Percentiles rank a stretch among this genome's conserved stretches.
phyloP scores from a whole-genome alignment of 1,140 invertebrate species.

The Drosophila tristis region DNA sequence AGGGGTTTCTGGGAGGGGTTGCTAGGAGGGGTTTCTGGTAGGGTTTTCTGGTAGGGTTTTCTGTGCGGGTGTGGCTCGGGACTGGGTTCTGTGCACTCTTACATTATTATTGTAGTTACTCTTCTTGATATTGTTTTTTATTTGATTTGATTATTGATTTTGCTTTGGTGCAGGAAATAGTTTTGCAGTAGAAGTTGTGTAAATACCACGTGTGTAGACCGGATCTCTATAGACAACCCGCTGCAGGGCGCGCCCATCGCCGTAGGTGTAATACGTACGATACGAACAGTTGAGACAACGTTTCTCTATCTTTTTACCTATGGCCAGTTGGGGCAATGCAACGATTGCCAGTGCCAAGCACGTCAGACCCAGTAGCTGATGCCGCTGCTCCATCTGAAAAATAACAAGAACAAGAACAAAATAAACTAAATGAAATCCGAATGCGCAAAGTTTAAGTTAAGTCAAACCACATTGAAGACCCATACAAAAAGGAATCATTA shows the following conservation, averaged over 20 bases:
- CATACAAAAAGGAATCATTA: no score
- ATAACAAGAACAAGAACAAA: background rate
- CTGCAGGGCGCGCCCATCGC: slow-evolving; percentile 67
- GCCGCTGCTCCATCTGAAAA: slow-evolving; percentile 31
- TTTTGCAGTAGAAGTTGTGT: slow-evolving; percentile 11
- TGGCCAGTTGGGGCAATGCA: slow-evolving; percentile 35
- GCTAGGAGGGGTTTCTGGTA: no score
- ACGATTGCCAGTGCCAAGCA: slow-evolving; percentile 51
- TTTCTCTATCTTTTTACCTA: slow-evolving; percentile 75
- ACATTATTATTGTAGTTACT: background rate
- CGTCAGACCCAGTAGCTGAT: slow-evolving; percentile 45
- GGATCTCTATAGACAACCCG: slow-evolving; percentile 69
- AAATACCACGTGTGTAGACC: slow-evolving; percentile 77
- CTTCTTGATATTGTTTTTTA: background rate
- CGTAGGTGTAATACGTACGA: slow-evolving; percentile 75
- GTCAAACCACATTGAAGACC: no score
- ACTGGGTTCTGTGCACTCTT: slow-evolving; percentile 20
- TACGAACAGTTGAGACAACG: slow-evolving; percentile 73
- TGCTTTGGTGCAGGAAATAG: slow-evolving; percentile 2
- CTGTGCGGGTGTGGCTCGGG: no score
- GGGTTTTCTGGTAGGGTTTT: no score
- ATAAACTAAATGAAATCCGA: background rate
- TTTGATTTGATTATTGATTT: background rate
- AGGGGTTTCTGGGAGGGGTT: no score
- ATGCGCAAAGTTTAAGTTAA: no score